phyloP scores from a whole-genome alignment of 1,140 invertebrate genomes.

The Phortica variegata region DNA sequence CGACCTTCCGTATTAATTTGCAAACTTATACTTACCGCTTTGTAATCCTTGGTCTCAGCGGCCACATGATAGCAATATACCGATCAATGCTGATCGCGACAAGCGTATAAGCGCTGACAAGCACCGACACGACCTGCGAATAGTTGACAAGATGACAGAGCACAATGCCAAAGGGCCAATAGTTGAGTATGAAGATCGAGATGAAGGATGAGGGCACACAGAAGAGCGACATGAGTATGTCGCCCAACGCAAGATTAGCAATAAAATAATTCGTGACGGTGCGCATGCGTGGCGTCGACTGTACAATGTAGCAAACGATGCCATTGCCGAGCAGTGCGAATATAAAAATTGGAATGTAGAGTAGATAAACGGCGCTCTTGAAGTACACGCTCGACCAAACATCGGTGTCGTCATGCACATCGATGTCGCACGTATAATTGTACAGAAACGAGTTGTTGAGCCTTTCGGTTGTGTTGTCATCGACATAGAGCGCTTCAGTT shows the following conservation, averaged over 20 bases:
- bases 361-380: slow-evolving; percentile 67
- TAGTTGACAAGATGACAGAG: slow-evolving; percentile 79
- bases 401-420: slow-evolving; percentile 23
- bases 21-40: slow-evolving; percentile 70
- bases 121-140: slow-evolving; percentile 76
- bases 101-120: slow-evolving; percentile 82
- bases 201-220: slow-evolving; percentile 87
- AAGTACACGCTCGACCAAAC: slow-evolving; percentile 60
- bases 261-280: slow-evolving; percentile 89
- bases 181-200: slow-evolving; percentile 68
- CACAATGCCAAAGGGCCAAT: slow-evolving; percentile 80
- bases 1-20: too few species aligned
- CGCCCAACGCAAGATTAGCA: slow-evolving; percentile 79
- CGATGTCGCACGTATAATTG: slow-evolving; percentile 33
- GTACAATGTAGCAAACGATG: slow-evolving; percentile 79
- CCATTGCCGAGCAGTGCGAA: slow-evolving; percentile 76
- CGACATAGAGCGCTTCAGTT: neutral
- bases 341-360: slow-evolving; percentile 75
- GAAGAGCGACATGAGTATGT: slow-evolving; percentile 81
- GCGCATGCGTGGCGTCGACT: slow-evolving; percentile 75
- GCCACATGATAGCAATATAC: slow-evolving; percentile 86
- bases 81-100: slow-evolving; percentile 84
- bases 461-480: slow-evolving; percentile 13
- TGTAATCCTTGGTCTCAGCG: slow-evolving; percentile 75
- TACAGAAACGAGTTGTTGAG: slow-evolving; percentile 34